Base-by-base conservation (phyloP, 1,140 invertebrate species). In the Xylocopa sonorina region DNA sequence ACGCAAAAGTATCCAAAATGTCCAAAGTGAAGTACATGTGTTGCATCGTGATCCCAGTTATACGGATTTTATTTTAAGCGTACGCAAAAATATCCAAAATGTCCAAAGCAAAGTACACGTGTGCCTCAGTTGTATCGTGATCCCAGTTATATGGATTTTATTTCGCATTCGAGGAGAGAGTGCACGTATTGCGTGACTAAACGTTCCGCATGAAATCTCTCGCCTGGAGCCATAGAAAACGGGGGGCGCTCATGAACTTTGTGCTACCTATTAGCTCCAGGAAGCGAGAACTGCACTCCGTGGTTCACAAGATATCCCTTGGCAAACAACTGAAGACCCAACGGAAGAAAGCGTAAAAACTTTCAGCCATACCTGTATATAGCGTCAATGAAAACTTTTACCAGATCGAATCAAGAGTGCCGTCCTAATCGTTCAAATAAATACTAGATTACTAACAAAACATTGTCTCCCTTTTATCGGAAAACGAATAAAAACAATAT, bases 181-280 rank as follows among this genome's bases (percentile, higher is more conserved):
- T 1, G 29, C 27, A 27, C 38, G 51, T 50, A 38, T 64, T 41
- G 46, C 69, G 29, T 62, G 69, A 73, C 57, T 34, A 12, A n/a
- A 60, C 34, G 29, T 12, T 60, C 24, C 29, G 38, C 27, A 6
- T 58, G 38, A 43, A 72, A 27, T 58, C 41, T 27, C 24, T 32
- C 18, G 38, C 68, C 18, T 32, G 32, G 9, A n/a, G 0, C 4
- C 10, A n/a, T 7, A 34, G 18, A 29, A 18, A 55, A 38, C 12
- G 18, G 5, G 16, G 6, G 38, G 10, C 14, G 38, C 27, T 24
- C 51, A 5, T 21, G 24, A 57, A 21, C 32, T 29, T 0, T 21
- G 21, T 9, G 16, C 9, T 18, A 38, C 10, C 4, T 60, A n/a
- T 18, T 24, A 34, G 16, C n/a, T 62, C 2, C 21, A 27, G 24